Base-by-base conservation (phyloP, 2,888 invertebrate species). In the Ornithoptera alexandrae region DNA sequence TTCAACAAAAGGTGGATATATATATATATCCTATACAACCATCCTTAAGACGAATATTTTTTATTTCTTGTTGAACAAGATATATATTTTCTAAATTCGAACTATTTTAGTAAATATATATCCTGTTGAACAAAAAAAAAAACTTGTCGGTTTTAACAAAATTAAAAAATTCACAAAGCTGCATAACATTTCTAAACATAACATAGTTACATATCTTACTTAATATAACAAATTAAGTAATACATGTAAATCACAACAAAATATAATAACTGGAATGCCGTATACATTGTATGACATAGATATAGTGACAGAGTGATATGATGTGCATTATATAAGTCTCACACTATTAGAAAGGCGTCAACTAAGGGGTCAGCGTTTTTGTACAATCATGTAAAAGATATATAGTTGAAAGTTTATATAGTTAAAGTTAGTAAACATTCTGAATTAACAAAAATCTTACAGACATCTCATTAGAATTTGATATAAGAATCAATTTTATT, bases 291-390 rank as follows among this genome's bases (percentile, higher is more conserved):
- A 67, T 53, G 42, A 62, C 63, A 68, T 46, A 60, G 60, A 62
- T 61, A 15, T 69, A n/a, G 66, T 68, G 72, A 72, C 66, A 67
- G 67, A 71, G 67, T 60, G 66, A 62, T 72, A 67, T 77, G 77
- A 80, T 78, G 73, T 72, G 69, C 42, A 74, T 84, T 82, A 79
- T 76, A 75, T 76, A 82, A 80, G 71, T 18, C 17, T 58, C 58
- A n/a, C 20, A 72, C 70, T 74, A 78, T 79, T 83, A 82, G 83
- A 83, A 83, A 84, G 83, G 82, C 77, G 76, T 73, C 72, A 64
- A 65, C 57, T 61, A 65, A 70, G 77, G 74, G 77, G 78, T 80
- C 78, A 77, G 53, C 60, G 66, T 68, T 71, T 73, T 71, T 72
- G 69, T 71, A 69, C 60, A 71, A 67, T 66, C 71, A 62, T 24